These are phyloP conservation scores for Pachypanchax playfairii DNA, from an alignment of 2,113 vertebrate species.

Conservation along the genomic window DNA sequence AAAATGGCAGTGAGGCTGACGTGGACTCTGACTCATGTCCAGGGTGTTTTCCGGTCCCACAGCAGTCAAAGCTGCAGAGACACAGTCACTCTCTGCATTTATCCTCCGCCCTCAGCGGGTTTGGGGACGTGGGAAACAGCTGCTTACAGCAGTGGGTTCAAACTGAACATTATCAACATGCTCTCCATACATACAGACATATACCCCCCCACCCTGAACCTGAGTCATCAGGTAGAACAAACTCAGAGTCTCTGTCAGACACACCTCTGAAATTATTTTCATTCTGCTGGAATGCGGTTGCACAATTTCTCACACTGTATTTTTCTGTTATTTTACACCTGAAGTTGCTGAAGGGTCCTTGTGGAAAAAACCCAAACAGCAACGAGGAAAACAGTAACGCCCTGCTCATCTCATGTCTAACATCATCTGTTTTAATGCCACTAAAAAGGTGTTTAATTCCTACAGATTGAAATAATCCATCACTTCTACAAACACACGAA, in stretches of 20 bases:
- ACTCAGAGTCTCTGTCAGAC: constrained; percentile 17
- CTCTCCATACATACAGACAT: constrained; percentile 2
- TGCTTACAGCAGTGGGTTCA: constrained; percentile 20
- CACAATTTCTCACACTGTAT: background rate
- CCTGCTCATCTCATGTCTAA: background rate
- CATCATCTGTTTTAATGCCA: background rate
- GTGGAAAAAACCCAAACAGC: background rate
- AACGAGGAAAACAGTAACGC: background rate
- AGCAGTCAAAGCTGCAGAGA: constrained; percentile 46
- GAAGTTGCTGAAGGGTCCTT: background rate
- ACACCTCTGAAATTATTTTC: background rate
- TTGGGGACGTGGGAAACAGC: constrained; percentile 58
- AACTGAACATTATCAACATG: too few relatives aligned
- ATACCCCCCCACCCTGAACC: background rate
- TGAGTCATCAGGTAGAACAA: constrained; percentile 7
- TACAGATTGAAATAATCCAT: too few relatives aligned
- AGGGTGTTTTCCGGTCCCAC: constrained; percentile 58
- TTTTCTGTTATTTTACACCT: background rate
- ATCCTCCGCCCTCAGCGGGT: constrained; percentile 10
- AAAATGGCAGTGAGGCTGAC: constrained; percentile 55
- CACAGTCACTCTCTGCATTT: constrained; percentile 38
- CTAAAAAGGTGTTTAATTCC: background rate
- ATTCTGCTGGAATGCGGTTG: constrained; percentile 4
- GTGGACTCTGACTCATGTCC: constrained; percentile 49
- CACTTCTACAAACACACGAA: background rate